Percentiles rank a stretch among this genome's conserved stretches.
Evolutionary conservation across 2,113 vertebrate genomes (phyloP).

Genomic region (Macaca nemestrina): DNA sequence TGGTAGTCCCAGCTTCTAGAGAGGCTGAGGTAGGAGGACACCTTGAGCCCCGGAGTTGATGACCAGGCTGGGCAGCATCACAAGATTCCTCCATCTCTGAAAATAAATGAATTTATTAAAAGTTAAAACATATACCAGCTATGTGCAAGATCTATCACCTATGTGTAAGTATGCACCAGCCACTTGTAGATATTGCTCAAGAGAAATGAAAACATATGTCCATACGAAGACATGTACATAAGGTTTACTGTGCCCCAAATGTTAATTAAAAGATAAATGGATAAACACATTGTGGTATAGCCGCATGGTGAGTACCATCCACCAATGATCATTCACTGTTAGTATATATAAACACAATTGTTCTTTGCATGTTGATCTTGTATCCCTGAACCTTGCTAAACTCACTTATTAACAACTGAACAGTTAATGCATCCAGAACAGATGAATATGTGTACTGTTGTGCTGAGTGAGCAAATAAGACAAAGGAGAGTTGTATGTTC

Average conservation of each 20-base stretch:
- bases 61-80: background rate
- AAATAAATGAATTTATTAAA: background rate
- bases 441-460: background rate
- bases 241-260: background rate
- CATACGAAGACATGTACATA: background rate
- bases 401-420: background rate
- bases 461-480: background rate
- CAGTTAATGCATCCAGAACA: background rate
- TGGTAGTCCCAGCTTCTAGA: background rate
- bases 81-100: background rate
- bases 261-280: background rate
- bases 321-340: background rate
- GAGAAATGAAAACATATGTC: background rate
- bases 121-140: background rate
- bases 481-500: background rate
- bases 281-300: background rate
- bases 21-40: background rate
- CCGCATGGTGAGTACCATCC: background rate
- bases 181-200: background rate
- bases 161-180: background rate
- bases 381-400: background rate
- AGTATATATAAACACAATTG: background rate
- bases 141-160: background rate
- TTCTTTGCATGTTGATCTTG: background rate
- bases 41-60: background rate